A percentile compares a stretch with the other conserved stretches of the same genome.
Evolutionary conservation across 2,888 invertebrate genomes (phyloP).

Genomic region (Smittia aterrima): DNA sequence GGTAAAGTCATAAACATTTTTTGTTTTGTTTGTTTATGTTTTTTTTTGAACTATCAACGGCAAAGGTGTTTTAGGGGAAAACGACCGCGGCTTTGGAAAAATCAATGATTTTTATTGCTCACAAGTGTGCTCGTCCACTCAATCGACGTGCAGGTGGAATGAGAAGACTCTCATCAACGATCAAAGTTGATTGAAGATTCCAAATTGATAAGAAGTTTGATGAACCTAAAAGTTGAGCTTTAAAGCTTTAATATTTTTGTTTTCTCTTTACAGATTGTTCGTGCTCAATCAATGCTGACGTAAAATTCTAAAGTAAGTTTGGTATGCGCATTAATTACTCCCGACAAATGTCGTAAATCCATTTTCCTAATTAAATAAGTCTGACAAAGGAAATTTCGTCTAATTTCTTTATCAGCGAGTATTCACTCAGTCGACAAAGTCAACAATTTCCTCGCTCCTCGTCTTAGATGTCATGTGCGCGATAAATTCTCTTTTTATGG

Average conservation of each 20-base stretch:
- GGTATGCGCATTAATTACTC: not conserved
- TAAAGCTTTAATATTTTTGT: too few relatives aligned
- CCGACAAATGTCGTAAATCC: not conserved
- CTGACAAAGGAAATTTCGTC: not conserved
- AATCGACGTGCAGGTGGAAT: not conserved
- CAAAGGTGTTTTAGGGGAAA: not conserved
- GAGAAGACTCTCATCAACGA: not conserved
- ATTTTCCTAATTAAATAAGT: conserved; percentile 33
- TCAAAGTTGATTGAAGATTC: not conserved
- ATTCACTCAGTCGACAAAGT: not conserved
- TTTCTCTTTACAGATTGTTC: conserved; percentile 13
- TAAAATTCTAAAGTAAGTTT: not conserved
- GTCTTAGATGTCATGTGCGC: not conserved
- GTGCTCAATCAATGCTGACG: conserved; percentile 10
- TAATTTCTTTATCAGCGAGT: not conserved
- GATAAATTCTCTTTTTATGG: conserved; percentile 1
- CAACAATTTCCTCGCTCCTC: not conserved
- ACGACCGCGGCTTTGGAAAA: not conserved
- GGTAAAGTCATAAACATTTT: conserved; percentile 23
- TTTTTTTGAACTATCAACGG: not conserved
- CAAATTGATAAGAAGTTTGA: not conserved
- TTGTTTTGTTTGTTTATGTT: not conserved
- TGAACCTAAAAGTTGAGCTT: too few relatives aligned
- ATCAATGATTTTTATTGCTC: conserved; percentile 1
- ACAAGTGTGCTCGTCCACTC: not conserved